Evolutionary conservation across 2,888 invertebrate species (phyloP).

Genomic region (Drosophila eohydei): DNA sequence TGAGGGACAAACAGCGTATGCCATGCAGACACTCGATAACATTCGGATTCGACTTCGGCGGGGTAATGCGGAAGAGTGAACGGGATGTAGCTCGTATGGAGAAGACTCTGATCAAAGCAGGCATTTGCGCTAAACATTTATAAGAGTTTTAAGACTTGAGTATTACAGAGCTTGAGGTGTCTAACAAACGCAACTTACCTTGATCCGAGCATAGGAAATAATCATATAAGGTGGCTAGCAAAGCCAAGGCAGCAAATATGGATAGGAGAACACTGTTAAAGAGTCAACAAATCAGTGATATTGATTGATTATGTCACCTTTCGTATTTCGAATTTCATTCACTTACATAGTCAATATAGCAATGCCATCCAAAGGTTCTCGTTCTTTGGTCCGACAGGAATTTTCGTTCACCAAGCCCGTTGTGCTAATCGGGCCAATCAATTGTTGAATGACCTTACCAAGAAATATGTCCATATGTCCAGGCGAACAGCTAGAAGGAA

Average conservation of each 20-base stretch:
- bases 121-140: slow-evolving; percentile 16
- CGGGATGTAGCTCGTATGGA: slow-evolving; percentile 65
- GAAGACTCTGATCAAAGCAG: slow-evolving; percentile 57
- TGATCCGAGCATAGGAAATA: slow-evolving; percentile 49
- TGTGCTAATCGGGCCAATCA: slow-evolving; percentile 17
- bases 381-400: slow-evolving; percentile 10
- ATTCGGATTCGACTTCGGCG: slow-evolving; percentile 49
- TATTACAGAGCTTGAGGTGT: background rate
- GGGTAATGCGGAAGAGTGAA: slow-evolving; percentile 43
- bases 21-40: slow-evolving; percentile 83
- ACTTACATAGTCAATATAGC: slow-evolving; percentile 77
- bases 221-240: slow-evolving; percentile 59
- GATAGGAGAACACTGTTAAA: slow-evolving; percentile 46
- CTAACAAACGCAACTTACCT: slow-evolving; percentile 13
- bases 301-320: background rate
- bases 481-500: slow-evolving; percentile 66
- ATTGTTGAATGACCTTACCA: slow-evolving; percentile 20
- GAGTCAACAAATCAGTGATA: background rate
- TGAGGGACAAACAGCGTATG: slow-evolving; percentile 82
- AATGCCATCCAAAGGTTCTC: slow-evolving; percentile 42
- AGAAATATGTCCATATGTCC: slow-evolving; percentile 51
- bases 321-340: background rate
- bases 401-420: slow-evolving; percentile 18
- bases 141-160: background rate
- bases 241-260: slow-evolving; percentile 36